Base-by-base conservation (phyloP, 2,888 invertebrate species). In the Volucella bombylans region DNA sequence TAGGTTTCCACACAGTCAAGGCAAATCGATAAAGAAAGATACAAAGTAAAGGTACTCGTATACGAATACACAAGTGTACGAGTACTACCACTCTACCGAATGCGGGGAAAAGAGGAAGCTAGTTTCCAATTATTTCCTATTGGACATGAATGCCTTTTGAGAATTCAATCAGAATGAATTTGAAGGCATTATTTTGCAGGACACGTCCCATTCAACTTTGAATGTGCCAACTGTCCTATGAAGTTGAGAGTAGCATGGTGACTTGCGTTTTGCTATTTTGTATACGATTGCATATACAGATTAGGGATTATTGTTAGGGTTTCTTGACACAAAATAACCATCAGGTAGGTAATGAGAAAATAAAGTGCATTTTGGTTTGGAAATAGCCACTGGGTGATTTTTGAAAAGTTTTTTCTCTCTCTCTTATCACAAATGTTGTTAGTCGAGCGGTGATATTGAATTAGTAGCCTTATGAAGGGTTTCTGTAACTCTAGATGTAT, bases 81-180 rank as follows among this genome's bases (percentile, higher is more conserved):
- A 15, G 31, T 31, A 31, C 6, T 6, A 6, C 31, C 31, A 31
- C 31, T 31, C 41, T 14, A 31, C 49, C 38, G 1, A 15, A 23
- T 14, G 59, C 31, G 18, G n/a, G 18, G 31, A 1, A 49, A 41
- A 71, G 11, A 72, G 76, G 71, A 85, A 76, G 71, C 76, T 71
- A 80, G 76, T 76, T 76, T 85, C 83, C 83, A 85, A 85, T 85
- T 85, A 85, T 85, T 85, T 85, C 83, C 83, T 76, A 72, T 85
- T 81, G 80, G 74, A 76, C 80, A 78, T 68, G 67, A 64, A 59
- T 62, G 81, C 68, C 85, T 76, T 81, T 72, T 64, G 81, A 85
- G 85, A 81, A 85, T 85, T 81, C 81, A 85, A 81, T 85, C 85
- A 81, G 64, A 81, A 41, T 50, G 55, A 74, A 23, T 68, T 74